phyloP scores from a whole-genome alignment of 1,140 invertebrate species.

The Tetramorium parvispinum region DNA sequence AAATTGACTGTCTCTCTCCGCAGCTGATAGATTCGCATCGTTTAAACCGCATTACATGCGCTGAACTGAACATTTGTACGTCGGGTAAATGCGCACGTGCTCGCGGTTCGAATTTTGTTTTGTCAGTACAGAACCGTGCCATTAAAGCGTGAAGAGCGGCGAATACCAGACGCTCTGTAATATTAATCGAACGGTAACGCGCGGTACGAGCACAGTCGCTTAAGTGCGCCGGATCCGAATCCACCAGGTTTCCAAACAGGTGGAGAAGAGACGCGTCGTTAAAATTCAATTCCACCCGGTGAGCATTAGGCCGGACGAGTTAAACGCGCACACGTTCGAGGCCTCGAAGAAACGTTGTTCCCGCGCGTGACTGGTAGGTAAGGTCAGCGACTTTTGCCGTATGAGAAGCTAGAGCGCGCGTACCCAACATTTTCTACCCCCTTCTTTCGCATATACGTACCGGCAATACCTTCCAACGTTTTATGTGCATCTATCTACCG shows the following conservation, averaged over 20 bases:
- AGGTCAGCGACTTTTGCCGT: conserved; percentile 56
- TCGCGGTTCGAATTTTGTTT: conserved; percentile 10
- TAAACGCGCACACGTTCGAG: conserved; percentile 51
- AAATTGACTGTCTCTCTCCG: neutral
- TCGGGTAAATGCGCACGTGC: neutral
- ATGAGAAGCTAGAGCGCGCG: conserved; percentile 38
- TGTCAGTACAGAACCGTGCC: neutral
- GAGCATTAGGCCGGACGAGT: conserved; percentile 43
- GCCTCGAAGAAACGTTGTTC: conserved; percentile 47
- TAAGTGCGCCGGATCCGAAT: conserved; percentile 15
- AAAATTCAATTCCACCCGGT: conserved; percentile 44
- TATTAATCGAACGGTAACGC: conserved; percentile 47
- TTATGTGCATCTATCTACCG: conserved; percentile 15
- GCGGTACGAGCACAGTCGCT: neutral
- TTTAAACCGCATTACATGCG: neutral
- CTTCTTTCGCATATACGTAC: conserved; percentile 1
- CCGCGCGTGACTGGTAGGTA: conserved; percentile 52
- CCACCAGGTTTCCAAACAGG: conserved; percentile 16
- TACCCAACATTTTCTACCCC: conserved; percentile 41
- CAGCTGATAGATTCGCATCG: neutral
- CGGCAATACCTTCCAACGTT: conserved; percentile 4
- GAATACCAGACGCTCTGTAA: neutral
- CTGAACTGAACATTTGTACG: neutral
- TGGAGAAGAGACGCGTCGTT: conserved; percentile 30
- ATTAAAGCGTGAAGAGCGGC: conserved; percentile 20